These are phyloP conservation scores for Labeo catla DNA, from an alignment of 2,113 vertebrate species.

Conservation along the genomic window DNA sequence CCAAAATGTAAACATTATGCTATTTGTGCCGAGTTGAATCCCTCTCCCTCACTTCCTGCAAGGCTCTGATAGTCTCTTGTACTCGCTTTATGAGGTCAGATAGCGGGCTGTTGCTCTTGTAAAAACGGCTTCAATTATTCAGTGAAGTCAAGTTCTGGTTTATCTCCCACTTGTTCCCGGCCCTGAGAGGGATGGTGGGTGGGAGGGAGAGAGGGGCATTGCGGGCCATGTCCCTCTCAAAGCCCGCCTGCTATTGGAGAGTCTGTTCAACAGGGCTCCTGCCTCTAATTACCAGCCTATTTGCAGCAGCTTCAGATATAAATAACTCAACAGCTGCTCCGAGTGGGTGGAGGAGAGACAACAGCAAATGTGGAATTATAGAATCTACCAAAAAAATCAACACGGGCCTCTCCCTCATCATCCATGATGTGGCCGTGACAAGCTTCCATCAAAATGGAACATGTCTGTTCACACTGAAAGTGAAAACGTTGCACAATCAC, in stretches of 20 bases:
- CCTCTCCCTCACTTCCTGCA: conserved; percentile 45
- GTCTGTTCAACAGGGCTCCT: conserved; percentile 70
- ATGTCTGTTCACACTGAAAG: not conserved
- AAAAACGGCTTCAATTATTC: conserved; percentile 76
- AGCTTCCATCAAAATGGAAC: conserved; percentile 7
- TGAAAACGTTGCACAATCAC: not conserved
- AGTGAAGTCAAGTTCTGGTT: conserved; percentile 76
- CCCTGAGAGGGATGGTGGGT: conserved; percentile 52
- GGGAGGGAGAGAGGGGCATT: conserved; percentile 47
- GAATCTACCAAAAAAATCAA: not conserved
- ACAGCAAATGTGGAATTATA: conserved; percentile 55
- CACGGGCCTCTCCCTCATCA: not conserved
- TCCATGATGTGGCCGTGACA: not conserved
- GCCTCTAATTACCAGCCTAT: conserved; percentile 73
- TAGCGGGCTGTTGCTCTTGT: conserved; percentile 69
- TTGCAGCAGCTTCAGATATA: conserved; percentile 73
- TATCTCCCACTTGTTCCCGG: conserved; percentile 70
- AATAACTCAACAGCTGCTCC: conserved; percentile 76
- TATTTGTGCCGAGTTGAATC: not conserved
- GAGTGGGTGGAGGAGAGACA: conserved; percentile 64
- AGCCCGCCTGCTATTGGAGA: conserved; percentile 38
- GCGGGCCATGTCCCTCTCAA: conserved; percentile 33
- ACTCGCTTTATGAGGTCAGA: conserved; percentile 70
- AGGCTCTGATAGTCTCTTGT: conserved; percentile 58
- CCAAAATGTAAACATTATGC: not conserved